Percentiles rank a stretch among this genome's conserved stretches.
phyloP scores from a whole-genome alignment of 2,113 vertebrate species.

The Phyllostomus discolor region DNA sequence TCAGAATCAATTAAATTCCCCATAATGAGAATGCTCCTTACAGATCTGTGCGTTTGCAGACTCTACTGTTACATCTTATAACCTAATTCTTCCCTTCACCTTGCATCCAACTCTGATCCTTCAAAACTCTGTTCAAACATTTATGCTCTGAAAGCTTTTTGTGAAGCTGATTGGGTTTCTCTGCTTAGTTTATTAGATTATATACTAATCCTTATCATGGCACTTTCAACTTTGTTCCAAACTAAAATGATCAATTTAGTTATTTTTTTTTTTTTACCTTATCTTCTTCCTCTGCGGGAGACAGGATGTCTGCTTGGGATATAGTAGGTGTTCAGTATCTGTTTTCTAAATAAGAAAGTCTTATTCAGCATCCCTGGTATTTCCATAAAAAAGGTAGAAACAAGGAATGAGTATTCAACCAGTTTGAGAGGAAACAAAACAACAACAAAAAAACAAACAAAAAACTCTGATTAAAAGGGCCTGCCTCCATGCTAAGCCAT shows the following conservation, averaged over 20 bases:
- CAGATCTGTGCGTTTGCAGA: not conserved
- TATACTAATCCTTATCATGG: not conserved
- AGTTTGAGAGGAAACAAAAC: not conserved
- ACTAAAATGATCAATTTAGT: not conserved
- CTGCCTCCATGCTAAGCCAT: not conserved
- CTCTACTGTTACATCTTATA: not conserved
- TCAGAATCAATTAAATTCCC: not conserved
- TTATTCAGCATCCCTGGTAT: not conserved
- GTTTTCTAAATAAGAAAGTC: not conserved
- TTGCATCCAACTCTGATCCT: not conserved
- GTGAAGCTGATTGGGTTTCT: not conserved
- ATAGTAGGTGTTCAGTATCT: not conserved
- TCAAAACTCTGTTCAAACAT: not conserved
- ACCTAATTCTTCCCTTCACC: not conserved
- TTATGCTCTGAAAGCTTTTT: not conserved
- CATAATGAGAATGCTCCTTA: not conserved
- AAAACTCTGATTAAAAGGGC: not conserved
- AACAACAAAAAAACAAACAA: not conserved
- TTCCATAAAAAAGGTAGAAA: not conserved
- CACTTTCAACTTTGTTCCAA: not conserved
- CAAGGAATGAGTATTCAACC: not conserved
- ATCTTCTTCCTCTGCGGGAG: not conserved
- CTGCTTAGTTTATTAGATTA: not conserved
- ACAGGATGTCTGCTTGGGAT: rapidly evolving
- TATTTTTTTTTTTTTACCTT: not conserved